These are phyloP conservation scores for Fulica atra DNA, from an alignment of 2,113 vertebrate species.

Conservation along the genomic window DNA sequence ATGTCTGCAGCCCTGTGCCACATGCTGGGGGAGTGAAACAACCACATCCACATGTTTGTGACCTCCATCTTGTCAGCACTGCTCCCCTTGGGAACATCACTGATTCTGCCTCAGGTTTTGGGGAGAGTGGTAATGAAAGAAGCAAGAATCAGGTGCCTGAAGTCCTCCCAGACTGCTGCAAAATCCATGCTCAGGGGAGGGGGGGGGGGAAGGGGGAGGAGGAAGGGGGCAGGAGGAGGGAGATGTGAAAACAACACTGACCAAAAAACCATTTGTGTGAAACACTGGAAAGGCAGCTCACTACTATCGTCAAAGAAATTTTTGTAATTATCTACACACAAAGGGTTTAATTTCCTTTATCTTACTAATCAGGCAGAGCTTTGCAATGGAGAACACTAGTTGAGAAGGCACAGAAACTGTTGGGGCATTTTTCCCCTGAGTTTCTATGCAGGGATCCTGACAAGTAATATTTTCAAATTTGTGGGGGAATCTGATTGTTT, in stretches of 20 bases:
- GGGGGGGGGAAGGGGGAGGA: neutral
- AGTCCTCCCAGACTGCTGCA: neutral
- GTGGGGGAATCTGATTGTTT: neutral
- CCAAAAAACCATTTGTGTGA: neutral
- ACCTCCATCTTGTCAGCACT: neutral
- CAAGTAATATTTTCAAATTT: neutral
- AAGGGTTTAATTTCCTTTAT: neutral
- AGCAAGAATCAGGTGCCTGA: neutral
- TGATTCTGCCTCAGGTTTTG: neutral
- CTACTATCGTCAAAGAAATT: neutral
- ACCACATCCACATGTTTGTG: fast-evolving
- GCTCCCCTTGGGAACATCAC: neutral
- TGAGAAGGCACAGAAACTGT: neutral
- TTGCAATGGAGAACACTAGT: neutral
- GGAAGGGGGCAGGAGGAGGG: neutral
- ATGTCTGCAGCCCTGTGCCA: neutral
- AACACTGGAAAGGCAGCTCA: neutral
- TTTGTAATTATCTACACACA: neutral
- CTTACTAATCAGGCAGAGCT: neutral
- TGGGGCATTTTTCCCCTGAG: no score
- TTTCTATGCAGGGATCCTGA: neutral
- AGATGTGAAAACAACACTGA: neutral
- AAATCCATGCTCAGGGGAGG: neutral
- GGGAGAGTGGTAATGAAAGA: neutral
- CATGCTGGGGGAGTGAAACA: neutral